Base-by-base conservation (phyloP, 2,113 vertebrate species). In the Pachypanchax playfairii region DNA sequence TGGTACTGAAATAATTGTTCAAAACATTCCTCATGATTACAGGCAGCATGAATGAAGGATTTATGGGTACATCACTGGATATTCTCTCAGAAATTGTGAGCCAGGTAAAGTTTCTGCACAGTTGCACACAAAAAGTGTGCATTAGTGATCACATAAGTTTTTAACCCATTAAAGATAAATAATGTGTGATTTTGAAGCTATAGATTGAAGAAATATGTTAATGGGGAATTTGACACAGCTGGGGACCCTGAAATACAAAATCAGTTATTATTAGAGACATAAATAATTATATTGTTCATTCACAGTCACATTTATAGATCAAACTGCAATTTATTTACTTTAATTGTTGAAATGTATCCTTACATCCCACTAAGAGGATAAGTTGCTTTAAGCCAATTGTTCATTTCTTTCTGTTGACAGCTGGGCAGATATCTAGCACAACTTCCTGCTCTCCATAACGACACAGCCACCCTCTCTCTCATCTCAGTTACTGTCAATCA, bases 1-100 rank as follows among this genome's bases (percentile, higher is more conserved):
- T 58, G 3, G 51, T 42, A 48, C 22, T 26, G 1, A 57, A 18
- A 7, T 43, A 14, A 24, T 41, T 68, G 7, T 53, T 3, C 66
- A 26, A 21, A 33, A n/a, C 24, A 21, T 70, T 48, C 80, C 4
- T 41, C 33, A 28, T 77, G 2, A 38, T 82, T 85, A 65, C 65
- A 92, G 91, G 75, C 12, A 86, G 83, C 61, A 39, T 21, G 39
- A 88, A 73, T 86, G 49, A 14, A 31, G 51, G 18, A 47, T 59
- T 88, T 66, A 72, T 50, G 29, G 75, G 29, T 15, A 8, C 76
- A 25, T 75, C 85, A 53, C 6, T 36, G 3, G 47, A 52, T 35
- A 75, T 77, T 55, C 0, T 84, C 24, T 33, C 73, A 4, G 25
- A 69, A n/a, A 55, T 87, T 13, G 38, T 80, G 25, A 48, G 56